Evolutionary conservation across 23 tunicate species (phyloP), one percentile per base, ranked within the genome.

Genomic region (Phallusia fumigata): DNA sequence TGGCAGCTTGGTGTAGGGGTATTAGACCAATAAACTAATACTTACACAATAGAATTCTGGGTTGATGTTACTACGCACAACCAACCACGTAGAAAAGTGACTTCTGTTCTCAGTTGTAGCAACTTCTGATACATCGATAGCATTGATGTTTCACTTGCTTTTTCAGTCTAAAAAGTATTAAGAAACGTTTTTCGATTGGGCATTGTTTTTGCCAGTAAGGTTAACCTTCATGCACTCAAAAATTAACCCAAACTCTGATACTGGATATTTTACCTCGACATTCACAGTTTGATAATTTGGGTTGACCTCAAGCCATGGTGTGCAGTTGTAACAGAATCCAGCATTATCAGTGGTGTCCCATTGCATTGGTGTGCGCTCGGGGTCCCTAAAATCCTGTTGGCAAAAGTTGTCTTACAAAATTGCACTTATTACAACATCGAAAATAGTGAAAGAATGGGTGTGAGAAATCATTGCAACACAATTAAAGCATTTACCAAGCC

Each of bases 321-420:
- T 78, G 74, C 90, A 85, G 19, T 79, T 73, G n/a, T 35, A 34
- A 77, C 90, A 86, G 64, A 93, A 93, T 0, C 98, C 98, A 15
- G 90, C 98, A 47, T 81, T 87, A 53, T 34, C 78, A n/a, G 32
- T 58, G 10, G 31, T 53, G 24, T 73, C 49, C 98, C 98, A 93
- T 74, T 93, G 98, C 98, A 93, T 93, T 69, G 98, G 98, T 0
- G 93, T 84, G 64, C 91, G 82, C 64, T 84, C 91, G 11, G 97
- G 97, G 50, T 92, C 86, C 64, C 91, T 74, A 45, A 92, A 92
- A 58, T 91, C 91, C 86, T 87, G 36, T 0, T 31, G 16, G 32
- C 5, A 83, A 45, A 40, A 3, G 47, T 40, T 40, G 47, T 40
- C 8, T 40, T 40, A 40, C n/a, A 40, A 40, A 10, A 5, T 40